Conservation (phyloP, 2,113 vertebrate species). For the Danionella cerebrum region DNA sequence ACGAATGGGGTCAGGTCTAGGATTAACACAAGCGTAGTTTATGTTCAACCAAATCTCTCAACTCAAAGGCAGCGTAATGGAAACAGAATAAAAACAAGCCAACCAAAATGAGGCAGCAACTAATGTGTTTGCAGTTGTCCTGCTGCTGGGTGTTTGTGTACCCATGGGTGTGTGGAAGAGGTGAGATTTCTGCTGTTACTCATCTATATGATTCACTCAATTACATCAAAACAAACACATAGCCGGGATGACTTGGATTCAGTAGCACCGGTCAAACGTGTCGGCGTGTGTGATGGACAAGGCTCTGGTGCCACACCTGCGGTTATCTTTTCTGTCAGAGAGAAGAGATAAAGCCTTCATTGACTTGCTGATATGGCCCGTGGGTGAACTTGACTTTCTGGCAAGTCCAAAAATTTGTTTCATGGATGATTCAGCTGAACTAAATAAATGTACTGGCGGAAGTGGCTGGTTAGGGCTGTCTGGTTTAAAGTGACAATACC, state of each 20-base stretch:
- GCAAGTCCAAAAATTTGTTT: background rate
- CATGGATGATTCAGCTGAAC: background rate
- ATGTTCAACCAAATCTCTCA: slow-evolving; percentile 1
- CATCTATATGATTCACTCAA: slow-evolving; percentile 23
- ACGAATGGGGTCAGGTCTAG: slow-evolving; percentile 7
- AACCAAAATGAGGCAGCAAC: background rate
- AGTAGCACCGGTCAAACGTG: slow-evolving; percentile 17
- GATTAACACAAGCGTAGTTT: slow-evolving; percentile 17
- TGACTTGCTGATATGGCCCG: slow-evolving; percentile 4
- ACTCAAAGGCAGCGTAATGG: background rate
- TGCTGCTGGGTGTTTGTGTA: background rate
- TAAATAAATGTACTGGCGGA: background rate
- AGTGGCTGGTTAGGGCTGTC: background rate
- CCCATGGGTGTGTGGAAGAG: background rate
- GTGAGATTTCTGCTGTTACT: slow-evolving; percentile 1
- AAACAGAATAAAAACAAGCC: background rate
- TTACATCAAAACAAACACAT: slow-evolving; percentile 30
- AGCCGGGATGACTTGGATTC: background rate
- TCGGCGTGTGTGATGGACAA: slow-evolving; percentile 8
- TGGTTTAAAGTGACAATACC: too few species aligned
- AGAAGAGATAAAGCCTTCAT: background rate
- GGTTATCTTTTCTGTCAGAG: slow-evolving; percentile 5
- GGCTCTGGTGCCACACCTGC: background rate
- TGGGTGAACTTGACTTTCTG: slow-evolving; percentile 9
- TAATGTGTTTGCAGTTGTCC: background rate